Base-by-base conservation (phyloP, 30 jellyfish, hydroid and myxozoan species). In the Cassiopea andromeda region DNA sequence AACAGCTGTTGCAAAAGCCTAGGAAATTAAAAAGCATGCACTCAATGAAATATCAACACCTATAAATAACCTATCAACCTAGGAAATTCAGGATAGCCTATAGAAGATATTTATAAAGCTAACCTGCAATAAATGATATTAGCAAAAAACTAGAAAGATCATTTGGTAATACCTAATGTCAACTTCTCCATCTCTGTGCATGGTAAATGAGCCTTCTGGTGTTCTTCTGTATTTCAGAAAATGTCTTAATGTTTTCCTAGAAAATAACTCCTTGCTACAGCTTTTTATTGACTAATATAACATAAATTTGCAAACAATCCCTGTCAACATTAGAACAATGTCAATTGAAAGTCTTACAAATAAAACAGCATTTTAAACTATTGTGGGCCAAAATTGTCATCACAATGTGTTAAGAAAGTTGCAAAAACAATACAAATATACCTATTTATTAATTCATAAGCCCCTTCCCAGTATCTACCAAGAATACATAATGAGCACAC, bases 171-270 rank as follows among this genome's bases (percentile, higher is more conserved):
- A 96, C 99, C 99, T 91, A 3, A 96, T 96, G 60, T 96, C 99
- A 1, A 90, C 99, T 66, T 96, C 99, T 7, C 99, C 99, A 92
- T 96, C 99, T 66, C 91, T 82, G 78, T 92, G 97, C 99, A 96
- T 96, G 49, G 98, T 96, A 76, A 96, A 96, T 1, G 99, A 78
- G 27, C 99, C 99, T 14, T 90, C 97, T 54, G 90, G 91, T 14
- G 97, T 96, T 84, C 97, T 75, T 85, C 99, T 84, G 58, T 83
- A 83, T 58, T 45, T 69, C 47, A 96, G 59, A 78, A 96, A 96
- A 75, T 89, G 79, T 72, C 67, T 89, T 76, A 96, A 91, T 44
- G 83, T 78, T 91, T 84, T 80, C 85, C 99, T 95, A 50, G 16
- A 59, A 15, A 47, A 61, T 38, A 57, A 14, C 27, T 17, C 7